Conservation (phyloP, 2,888 invertebrate genomes). For the Cosmia trapezina region DNA sequence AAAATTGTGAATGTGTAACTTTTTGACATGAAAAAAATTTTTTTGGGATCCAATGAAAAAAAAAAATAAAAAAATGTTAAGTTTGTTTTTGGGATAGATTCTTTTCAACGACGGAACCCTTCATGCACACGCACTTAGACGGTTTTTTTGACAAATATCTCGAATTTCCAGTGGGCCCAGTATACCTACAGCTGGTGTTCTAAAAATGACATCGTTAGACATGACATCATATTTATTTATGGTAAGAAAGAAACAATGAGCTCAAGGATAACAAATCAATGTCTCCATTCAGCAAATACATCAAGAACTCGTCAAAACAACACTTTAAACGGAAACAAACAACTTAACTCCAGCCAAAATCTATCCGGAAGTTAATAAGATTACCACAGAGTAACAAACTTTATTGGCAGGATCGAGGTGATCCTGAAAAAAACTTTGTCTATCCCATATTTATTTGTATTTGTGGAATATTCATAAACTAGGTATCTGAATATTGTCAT, state of each 20-base stretch:
- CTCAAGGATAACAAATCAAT: constrained; percentile 1
- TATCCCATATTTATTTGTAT: constrained; percentile 19
- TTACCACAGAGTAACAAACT: constrained; percentile 31
- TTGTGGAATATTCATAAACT: not conserved
- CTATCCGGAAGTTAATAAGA: constrained; percentile 25
- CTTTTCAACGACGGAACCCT: no score
- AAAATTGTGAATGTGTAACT: no score
- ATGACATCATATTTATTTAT: not conserved
- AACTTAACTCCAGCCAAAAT: constrained; percentile 38
- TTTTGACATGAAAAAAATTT: no score
- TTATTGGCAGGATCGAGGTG: constrained; percentile 34
- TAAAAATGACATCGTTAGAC: not conserved
- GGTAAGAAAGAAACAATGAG: not conserved
- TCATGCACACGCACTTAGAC: no score
- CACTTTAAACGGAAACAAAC: constrained; percentile 47
- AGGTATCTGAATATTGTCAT: not conserved
- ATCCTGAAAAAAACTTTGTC: constrained; percentile 8
- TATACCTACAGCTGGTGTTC: not conserved
- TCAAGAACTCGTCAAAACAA: constrained; percentile 35
- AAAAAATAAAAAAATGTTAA: no score
- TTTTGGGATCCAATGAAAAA: no score
- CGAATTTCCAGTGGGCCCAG: not conserved
- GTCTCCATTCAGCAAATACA: not conserved
- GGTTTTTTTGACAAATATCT: not conserved
- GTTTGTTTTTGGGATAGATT: no score